Evolutionary conservation across 2,888 invertebrate genomes (phyloP).

Genomic region (Rhopalosiphum nymphaeae): DNA sequence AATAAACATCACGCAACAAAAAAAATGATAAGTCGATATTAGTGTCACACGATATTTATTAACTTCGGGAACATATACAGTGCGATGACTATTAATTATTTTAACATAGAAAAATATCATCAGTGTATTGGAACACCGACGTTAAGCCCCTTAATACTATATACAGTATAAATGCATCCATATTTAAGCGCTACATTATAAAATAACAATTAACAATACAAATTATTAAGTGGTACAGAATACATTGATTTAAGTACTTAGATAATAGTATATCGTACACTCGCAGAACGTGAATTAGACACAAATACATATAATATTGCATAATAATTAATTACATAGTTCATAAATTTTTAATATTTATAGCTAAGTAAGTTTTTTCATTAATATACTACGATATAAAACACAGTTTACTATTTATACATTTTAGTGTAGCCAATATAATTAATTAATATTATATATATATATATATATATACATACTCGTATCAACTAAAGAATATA

Average conservation of each 20-base stretch:
- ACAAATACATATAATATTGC: neutral
- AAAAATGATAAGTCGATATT: constrained; percentile 48
- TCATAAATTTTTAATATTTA: neutral
- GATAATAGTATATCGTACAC: neutral
- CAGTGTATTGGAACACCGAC: neutral
- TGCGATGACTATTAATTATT: constrained; percentile 42
- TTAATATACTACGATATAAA: neutral
- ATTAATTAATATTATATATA: too few species aligned
- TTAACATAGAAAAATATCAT: neutral
- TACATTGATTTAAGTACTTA: neutral
- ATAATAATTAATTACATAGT: neutral
- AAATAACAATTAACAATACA: neutral
- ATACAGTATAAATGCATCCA: neutral
- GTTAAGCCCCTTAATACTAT: neutral
- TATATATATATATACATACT: too few species aligned
- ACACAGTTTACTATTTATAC: neutral
- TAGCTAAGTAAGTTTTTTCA: neutral
- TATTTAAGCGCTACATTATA: neutral
- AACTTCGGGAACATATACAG: constrained; percentile 24
- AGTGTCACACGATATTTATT: constrained; percentile 55
- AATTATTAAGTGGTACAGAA: neutral
- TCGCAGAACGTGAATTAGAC: neutral
- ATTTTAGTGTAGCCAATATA: neutral
- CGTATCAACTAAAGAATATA: neutral
- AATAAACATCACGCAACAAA: constrained; percentile 23